Base-by-base conservation (phyloP, 2,888 invertebrate genomes). In the Coecobrya sp. region DNA sequence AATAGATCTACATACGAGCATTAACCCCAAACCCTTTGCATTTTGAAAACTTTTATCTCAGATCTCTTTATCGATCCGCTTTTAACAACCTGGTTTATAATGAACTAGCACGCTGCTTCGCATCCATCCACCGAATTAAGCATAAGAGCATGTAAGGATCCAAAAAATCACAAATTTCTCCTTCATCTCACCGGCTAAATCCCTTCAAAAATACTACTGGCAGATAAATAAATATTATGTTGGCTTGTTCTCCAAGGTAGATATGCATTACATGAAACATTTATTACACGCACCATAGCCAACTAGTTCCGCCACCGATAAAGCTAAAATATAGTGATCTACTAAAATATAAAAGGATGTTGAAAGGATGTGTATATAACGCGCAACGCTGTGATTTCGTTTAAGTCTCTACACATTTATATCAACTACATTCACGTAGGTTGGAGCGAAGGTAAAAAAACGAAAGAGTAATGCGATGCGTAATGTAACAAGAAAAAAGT, bases 121-220 rank as follows among this genome's bases (percentile, higher is more conserved):
- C 52, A 30, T 84, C 19, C 62, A 68, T 85, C 68, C 42, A 81
- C 59, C 62, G 59, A 82, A 62, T 62, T 30, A 30, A 13, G 16
- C 8, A 10, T 27, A 65, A 16, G 13, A 36, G 19, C 52, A 30
- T 86, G 86, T 52, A 52, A 1, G 45, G 27, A 85, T 59, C 42
- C 22, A 73, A 86, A 76, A 86, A 86, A 73, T 70, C 86, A 86
- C 86, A 86, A 86, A 86, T 86, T 86, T 86, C 45, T 10, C 13
- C 10, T 65, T 84, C 65, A 84, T 84, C 62, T 36, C 30, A 16
- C 45, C 22, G 19, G 52, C 5, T 55, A 79, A 59, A 13, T 45
- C 65, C 84, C 65, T 65, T 30, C 30, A 19, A 79, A 79, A 68
- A 68, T 68, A 30, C 16, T 68, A 30, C 30, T 16, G 68, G 30